Percentiles rank a stretch among this genome's conserved stretches.
These are phyloP conservation scores for Erpobdella octoculata DNA, from an alignment of 2,888 invertebrate species.

Conservation along the genomic window DNA sequence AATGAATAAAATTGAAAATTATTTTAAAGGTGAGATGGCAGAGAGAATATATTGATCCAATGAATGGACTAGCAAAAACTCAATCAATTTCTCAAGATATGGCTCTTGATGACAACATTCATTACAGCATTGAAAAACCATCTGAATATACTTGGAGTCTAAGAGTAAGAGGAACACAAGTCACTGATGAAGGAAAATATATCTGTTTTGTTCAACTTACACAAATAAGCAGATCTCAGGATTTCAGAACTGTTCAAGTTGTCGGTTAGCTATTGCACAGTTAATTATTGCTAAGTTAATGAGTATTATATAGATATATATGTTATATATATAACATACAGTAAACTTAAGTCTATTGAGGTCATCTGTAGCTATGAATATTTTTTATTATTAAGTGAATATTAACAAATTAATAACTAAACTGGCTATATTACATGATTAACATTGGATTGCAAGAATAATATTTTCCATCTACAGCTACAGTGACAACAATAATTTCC, in stretches of 20 bases:
- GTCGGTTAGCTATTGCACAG: slow-evolving; percentile 29
- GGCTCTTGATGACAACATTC: slow-evolving; percentile 36
- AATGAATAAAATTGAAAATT: not conserved
- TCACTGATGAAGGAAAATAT: slow-evolving; percentile 37
- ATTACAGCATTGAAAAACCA: slow-evolving; percentile 38
- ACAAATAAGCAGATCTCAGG: slow-evolving; percentile 20
- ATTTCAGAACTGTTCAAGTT: slow-evolving; percentile 20
- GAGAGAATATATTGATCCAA: slow-evolving; percentile 21
- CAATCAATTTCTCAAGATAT: slow-evolving; percentile 33
- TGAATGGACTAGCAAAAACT: slow-evolving; percentile 9
- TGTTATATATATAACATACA: not conserved
- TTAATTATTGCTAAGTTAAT: not conserved
- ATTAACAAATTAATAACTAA: too few species aligned
- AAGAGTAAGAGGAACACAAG: slow-evolving; percentile 31
- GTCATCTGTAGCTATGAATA: too few species aligned
- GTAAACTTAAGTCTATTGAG: too few species aligned
- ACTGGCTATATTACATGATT: too few species aligned
- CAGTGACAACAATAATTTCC: too few species aligned
- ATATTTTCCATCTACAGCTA: too few species aligned
- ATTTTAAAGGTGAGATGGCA: slow-evolving; percentile 35
- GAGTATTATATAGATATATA: not conserved
- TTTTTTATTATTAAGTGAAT: too few species aligned
- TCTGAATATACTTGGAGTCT: slow-evolving; percentile 37
- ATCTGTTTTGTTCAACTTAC: slow-evolving; percentile 37
- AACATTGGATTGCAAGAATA: too few species aligned